Percentiles rank a stretch among this genome's conserved stretches.
Evolutionary conservation across 2,113 vertebrate genomes (phyloP).

Genomic region (Rhodinocichla rosea): DNA sequence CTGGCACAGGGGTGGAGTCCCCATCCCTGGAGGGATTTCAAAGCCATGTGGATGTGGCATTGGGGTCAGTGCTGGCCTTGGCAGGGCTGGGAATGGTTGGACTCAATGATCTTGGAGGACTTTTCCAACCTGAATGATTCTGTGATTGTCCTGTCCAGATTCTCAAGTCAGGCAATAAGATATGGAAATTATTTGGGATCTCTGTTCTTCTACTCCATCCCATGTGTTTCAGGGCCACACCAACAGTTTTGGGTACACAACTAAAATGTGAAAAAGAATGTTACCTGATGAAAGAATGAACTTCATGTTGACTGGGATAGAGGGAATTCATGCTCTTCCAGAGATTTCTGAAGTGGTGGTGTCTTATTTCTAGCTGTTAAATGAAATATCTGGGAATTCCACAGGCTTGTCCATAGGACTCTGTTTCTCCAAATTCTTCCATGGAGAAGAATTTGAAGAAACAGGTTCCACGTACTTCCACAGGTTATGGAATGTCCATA

Average conservation of each 20-base stretch:
- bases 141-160: neutral
- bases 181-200: neutral
- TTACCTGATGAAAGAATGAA: neutral
- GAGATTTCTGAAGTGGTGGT: neutral
- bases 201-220: neutral
- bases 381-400: neutral
- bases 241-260: neutral
- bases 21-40: neutral
- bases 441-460: neutral
- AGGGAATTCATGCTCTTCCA: neutral
- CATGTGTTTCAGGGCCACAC: neutral
- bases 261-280: neutral
- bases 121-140: neutral
- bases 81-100: neutral
- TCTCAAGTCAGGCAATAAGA: neutral
- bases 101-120: accelerated
- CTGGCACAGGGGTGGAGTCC: neutral
- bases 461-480: too few species aligned
- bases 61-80: neutral
- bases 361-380: neutral
- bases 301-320: neutral
- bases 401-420: accelerated
- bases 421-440: neutral
- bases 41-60: neutral
- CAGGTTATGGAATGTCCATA: too few species aligned